These are phyloP conservation scores for Phrynocephalus versicolor DNA, from an alignment of 2,113 vertebrate genomes.

Conservation along the genomic window DNA sequence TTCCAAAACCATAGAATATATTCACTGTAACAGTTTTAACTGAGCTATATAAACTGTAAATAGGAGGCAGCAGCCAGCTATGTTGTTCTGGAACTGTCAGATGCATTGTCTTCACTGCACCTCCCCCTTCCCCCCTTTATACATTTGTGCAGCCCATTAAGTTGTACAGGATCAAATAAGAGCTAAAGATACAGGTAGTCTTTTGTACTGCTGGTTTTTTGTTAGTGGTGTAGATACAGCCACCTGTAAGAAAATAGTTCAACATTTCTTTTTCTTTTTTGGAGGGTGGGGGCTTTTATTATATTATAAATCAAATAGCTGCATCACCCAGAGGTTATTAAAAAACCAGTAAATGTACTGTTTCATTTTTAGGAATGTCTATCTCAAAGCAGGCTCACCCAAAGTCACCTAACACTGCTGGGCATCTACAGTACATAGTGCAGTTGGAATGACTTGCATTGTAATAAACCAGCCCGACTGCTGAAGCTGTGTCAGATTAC, in stretches of 20 bases:
- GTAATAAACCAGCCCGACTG: background rate
- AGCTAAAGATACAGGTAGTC: rapidly evolving
- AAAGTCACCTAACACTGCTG: background rate
- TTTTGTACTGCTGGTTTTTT: background rate
- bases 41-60: background rate
- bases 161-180: background rate
- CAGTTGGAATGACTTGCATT: background rate
- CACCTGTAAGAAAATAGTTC: background rate
- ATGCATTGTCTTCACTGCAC: background rate
- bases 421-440: background rate
- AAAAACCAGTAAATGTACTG: slow-evolving; percentile 20
- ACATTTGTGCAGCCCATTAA: background rate
- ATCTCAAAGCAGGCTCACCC: slow-evolving; percentile 6
- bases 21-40: background rate
- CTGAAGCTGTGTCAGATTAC: background rate
- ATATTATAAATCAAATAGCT: slow-evolving; percentile 12
- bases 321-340: background rate
- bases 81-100: background rate
- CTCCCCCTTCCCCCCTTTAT: too few relatives aligned
- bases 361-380: slow-evolving; percentile 19
- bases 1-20: background rate
- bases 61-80: background rate
- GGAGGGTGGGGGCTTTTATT: slow-evolving; percentile 7
- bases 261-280: background rate
- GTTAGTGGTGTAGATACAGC: background rate